phyloP scores from a whole-genome alignment of 1,140 invertebrate genomes.

The Chelonus insularis region DNA sequence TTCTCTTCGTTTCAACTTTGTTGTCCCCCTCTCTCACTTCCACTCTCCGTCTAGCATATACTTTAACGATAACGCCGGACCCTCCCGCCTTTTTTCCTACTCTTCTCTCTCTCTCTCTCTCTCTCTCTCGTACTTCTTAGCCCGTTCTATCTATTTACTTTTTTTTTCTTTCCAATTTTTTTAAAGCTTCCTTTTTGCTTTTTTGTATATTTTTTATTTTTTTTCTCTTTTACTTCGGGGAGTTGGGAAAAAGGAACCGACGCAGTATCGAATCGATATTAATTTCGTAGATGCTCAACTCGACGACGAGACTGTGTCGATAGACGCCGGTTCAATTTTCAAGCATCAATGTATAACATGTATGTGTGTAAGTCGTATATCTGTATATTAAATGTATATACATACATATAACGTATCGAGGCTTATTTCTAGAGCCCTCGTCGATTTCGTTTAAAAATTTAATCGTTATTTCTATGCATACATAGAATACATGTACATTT shows the following conservation, averaged over 20 bases:
- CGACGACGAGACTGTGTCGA: conserved; percentile 10
- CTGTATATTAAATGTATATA: too few species aligned
- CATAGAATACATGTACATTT: too few species aligned
- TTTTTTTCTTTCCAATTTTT: conserved; percentile 3
- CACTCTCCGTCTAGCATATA: background rate
- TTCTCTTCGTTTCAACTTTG: background rate
- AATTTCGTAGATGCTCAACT: conserved; percentile 25
- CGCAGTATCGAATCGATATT: conserved; percentile 25
- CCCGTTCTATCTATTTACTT: conserved; percentile 7
- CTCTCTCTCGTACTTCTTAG: background rate
- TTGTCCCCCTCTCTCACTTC: background rate
- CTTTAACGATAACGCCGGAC: conserved; percentile 3
- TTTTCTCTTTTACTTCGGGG: conserved; percentile 5
- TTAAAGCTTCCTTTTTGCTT: background rate
- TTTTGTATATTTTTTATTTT: conserved; percentile 2
- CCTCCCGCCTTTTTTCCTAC: conserved; percentile 12
- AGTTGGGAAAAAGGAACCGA: conserved; percentile 1
- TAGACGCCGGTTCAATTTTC: background rate
- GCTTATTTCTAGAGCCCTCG: too few species aligned
- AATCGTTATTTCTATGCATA: too few species aligned
- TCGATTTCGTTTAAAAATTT: too few species aligned
- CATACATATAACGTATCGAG: too few species aligned
- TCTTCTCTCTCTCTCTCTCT: too few species aligned
- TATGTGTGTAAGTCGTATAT: too few species aligned
- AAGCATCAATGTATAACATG: background rate